Evolutionary conservation across 2,113 vertebrate species (phyloP).

Genomic region (Notechis scutatus): DNA sequence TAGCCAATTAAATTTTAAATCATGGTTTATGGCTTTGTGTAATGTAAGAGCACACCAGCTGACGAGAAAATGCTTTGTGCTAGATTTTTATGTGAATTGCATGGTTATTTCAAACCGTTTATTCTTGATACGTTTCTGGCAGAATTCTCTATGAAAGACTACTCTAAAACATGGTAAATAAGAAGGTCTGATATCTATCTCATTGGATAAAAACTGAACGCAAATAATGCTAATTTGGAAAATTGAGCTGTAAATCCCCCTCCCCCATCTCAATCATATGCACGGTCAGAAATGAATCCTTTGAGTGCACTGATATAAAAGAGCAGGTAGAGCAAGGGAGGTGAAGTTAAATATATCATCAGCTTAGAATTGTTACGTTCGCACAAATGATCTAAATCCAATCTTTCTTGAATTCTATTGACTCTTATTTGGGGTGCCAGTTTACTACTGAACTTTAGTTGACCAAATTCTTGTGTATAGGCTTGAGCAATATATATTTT

Average conservation of each 20-base stretch:
- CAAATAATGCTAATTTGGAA: background rate
- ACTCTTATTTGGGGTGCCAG: background rate
- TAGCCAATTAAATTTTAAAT: background rate
- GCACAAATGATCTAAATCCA: background rate
- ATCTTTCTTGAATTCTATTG: background rate
- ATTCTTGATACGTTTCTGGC: background rate
- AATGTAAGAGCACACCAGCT: background rate
- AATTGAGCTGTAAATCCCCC: background rate
- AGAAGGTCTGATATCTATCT: background rate
- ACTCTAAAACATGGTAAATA: background rate
- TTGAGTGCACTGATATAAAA: background rate
- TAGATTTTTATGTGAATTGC: background rate
- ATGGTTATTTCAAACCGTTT: background rate
- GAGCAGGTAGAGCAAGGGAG: background rate
- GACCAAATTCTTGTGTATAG: background rate
- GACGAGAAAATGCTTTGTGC: background rate
- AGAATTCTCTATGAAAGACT: background rate
- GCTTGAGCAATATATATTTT: background rate
- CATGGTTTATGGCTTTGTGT: background rate
- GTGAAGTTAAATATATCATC: background rate
- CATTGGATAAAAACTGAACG: background rate
- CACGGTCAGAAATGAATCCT: background rate
- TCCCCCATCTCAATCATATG: background rate
- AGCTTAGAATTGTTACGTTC: background rate
- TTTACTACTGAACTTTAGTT: background rate